A percentile compares a stretch with the other conserved stretches of the same genome.
phyloP scores from a whole-genome alignment of 2,797 vertebrate genomes.

The Rallus crepitans region DNA sequence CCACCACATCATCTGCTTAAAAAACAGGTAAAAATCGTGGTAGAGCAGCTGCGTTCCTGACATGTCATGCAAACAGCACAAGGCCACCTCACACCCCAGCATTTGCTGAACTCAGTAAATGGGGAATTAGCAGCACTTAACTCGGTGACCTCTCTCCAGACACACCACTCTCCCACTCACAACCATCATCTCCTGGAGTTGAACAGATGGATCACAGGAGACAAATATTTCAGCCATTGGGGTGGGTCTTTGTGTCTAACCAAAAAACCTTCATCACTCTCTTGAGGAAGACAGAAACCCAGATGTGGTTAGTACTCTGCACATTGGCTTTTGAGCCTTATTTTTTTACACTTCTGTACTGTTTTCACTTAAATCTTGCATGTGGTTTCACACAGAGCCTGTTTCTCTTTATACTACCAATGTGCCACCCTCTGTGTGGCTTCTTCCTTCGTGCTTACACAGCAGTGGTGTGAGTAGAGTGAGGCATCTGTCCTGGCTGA shows the following conservation, averaged over 20 bases:
- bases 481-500: not conserved
- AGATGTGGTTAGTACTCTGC: not conserved
- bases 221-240: not conserved
- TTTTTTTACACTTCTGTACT: not conserved
- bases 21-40: not conserved
- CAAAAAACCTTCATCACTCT: not conserved
- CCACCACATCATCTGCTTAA: not conserved
- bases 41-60: slow-evolving; percentile 12
- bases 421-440: not conserved
- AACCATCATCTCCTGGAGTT: not conserved
- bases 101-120: slow-evolving; percentile 15
- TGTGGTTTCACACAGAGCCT: not conserved
- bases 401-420: not conserved
- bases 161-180: not conserved
- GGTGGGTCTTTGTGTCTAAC: not conserved
- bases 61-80: not conserved
- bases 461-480: not conserved
- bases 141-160: not conserved
- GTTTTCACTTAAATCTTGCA: not conserved
- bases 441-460: fast-evolving
- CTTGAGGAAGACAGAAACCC: not conserved
- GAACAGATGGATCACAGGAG: not conserved
- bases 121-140: slow-evolving; percentile 39
- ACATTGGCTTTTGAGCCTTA: not conserved
- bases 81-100: not conserved